A percentile compares a stretch with the other conserved stretches of the same genome.
These are phyloP conservation scores for Tenualosa thibaudeaui DNA, from an alignment of 2,797 vertebrate genomes.

Conservation along the genomic window DNA sequence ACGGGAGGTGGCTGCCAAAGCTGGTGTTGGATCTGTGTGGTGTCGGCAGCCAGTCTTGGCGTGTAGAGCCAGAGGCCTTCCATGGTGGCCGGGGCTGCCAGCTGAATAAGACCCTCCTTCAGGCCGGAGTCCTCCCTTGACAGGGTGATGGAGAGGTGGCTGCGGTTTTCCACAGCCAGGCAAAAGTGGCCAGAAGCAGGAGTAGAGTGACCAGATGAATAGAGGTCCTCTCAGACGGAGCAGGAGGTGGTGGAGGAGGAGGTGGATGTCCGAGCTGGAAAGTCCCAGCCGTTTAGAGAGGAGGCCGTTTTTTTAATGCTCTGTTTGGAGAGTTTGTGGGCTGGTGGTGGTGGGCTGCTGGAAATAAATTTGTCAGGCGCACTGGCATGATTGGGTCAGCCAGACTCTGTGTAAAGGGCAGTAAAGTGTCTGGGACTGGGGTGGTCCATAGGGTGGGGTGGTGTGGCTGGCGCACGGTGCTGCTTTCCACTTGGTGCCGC, in stretches of 20 bases:
- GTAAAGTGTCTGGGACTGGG: background rate
- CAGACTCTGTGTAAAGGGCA: background rate
- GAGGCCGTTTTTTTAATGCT: background rate
- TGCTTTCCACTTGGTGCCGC: background rate
- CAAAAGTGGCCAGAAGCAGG: background rate
- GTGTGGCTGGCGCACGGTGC: background rate
- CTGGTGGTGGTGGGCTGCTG: background rate
- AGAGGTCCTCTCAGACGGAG: background rate
- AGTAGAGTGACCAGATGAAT: background rate
- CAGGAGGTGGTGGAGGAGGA: background rate
- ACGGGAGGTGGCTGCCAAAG: background rate
- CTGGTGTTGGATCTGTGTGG: background rate
- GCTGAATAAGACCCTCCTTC: conserved; percentile 12
- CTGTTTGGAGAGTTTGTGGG: background rate
- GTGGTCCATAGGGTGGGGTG: background rate
- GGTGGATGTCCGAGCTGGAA: background rate
- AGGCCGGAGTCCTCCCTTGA: background rate
- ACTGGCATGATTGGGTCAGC: background rate
- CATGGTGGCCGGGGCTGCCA: background rate
- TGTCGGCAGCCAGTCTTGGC: background rate
- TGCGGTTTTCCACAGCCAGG: background rate
- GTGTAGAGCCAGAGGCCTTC: background rate
- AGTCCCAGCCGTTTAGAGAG: background rate
- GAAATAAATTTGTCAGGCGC: background rate
- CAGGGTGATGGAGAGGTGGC: conserved; percentile 15